Conservation (phyloP, 2,113 vertebrate genomes). For the Hiodon alosoides region DNA sequence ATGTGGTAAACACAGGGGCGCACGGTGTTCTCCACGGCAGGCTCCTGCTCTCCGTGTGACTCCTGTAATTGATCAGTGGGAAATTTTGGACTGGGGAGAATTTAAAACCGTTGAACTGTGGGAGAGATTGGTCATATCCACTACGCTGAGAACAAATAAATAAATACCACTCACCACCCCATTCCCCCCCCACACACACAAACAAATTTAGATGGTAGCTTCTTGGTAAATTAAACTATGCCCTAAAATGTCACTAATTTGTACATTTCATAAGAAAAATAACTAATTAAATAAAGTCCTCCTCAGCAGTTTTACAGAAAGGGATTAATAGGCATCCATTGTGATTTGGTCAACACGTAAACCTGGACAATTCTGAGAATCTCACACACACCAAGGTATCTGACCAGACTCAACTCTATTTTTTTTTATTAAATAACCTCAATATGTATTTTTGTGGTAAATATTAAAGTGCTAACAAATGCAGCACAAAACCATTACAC, state of each 20-base stretch:
- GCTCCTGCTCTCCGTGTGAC: neutral
- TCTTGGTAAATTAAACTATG: constrained; percentile 1
- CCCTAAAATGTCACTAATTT: neutral
- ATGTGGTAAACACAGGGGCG: constrained; percentile 58
- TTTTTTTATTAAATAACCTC: too few species aligned
- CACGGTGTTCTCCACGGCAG: constrained; percentile 5
- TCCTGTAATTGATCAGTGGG: neutral
- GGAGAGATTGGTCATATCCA: neutral
- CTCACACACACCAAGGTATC: too few species aligned
- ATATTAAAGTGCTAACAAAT: too few species aligned
- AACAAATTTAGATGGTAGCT: constrained; percentile 1
- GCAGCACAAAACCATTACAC: too few species aligned
- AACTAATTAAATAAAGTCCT: neutral
- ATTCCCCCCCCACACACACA: neutral
- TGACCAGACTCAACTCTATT: too few species aligned
- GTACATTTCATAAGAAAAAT: neutral
- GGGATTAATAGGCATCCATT: neutral
- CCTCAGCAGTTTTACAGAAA: neutral
- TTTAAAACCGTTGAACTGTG: constrained; percentile 6
- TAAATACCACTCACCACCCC: neutral
- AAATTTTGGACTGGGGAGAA: neutral
- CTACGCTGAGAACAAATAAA: neutral
- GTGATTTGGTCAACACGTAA: neutral
- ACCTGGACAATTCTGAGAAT: too few species aligned
- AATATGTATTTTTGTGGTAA: too few species aligned